Conservation (phyloP, 2,113 vertebrate genomes). For the Bujurquina vittata region DNA sequence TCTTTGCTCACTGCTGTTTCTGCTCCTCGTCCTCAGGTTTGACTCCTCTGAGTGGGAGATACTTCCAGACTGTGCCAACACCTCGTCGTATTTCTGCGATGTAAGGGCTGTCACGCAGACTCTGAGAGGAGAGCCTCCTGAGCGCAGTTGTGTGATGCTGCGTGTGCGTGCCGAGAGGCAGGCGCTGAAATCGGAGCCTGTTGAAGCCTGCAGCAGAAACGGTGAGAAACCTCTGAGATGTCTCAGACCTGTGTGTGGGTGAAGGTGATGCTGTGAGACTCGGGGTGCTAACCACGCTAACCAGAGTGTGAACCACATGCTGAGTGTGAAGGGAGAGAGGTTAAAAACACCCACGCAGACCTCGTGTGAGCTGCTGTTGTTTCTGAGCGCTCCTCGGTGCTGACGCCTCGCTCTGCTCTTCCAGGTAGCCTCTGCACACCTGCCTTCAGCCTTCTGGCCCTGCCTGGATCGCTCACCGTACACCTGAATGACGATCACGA, state of each 20-base stretch:
- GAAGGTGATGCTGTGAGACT: not conserved
- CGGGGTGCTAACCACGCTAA: not conserved
- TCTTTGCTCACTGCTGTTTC: too few species aligned
- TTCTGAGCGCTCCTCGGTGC: not conserved
- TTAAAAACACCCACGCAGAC: not conserved
- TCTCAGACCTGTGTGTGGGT: not conserved
- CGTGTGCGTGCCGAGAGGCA: not conserved
- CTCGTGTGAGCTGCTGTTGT: too few species aligned
- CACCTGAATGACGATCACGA: not conserved
- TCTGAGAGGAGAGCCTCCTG: accelerated
- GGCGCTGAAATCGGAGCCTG: not conserved
- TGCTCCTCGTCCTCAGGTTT: too few species aligned
- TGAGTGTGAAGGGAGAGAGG: not conserved
- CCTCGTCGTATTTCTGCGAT: too few species aligned
- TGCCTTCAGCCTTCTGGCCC: not conserved
- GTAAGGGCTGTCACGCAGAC: too few species aligned
- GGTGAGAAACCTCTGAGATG: not conserved
- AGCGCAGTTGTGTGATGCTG: not conserved
- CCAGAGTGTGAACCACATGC: not conserved
- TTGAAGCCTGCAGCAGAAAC: not conserved
- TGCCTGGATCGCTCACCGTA: not conserved
- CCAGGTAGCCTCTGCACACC: slow-evolving; percentile 6
- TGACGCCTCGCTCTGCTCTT: not conserved
- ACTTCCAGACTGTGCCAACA: too few species aligned
- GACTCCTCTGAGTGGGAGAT: too few species aligned